These are phyloP conservation scores for Marmota monax DNA, from an alignment of 2,113 vertebrate species.

Conservation along the genomic window DNA sequence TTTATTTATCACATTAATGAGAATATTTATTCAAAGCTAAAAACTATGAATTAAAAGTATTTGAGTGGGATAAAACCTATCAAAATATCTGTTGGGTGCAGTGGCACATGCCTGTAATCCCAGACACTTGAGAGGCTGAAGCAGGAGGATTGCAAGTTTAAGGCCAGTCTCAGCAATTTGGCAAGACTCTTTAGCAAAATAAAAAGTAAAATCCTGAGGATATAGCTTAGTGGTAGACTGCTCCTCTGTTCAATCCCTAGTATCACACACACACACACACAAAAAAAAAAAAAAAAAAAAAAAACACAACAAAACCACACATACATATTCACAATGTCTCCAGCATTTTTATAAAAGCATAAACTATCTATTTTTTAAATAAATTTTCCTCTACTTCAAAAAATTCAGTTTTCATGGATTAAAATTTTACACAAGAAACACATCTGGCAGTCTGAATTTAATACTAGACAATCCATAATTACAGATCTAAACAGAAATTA, in stretches of 20 bases:
- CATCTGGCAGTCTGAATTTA: constrained; percentile 37
- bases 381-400: not conserved
- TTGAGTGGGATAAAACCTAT: not conserved
- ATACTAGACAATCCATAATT: not conserved
- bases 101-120: too few relatives aligned
- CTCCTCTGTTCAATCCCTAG: too few relatives aligned
- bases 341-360: not conserved
- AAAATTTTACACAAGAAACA: not conserved
- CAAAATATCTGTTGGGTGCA: too few relatives aligned
- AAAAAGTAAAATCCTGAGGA: too few relatives aligned
- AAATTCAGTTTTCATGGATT: not conserved
- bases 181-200: too few relatives aligned
- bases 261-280: too few relatives aligned
- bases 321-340: not conserved
- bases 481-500: constrained; percentile 19
- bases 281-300: too few relatives aligned
- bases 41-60: not conserved
- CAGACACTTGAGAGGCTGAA: too few relatives aligned
- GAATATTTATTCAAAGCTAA: not conserved
- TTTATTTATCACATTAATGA: constrained; percentile 1
- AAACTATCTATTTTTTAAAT: constrained; percentile 13
- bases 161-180: too few relatives aligned
- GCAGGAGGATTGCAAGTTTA: too few relatives aligned
- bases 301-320: too few relatives aligned
- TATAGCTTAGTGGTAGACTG: too few relatives aligned